Conservation (phyloP, 2,888 invertebrate species). For the Drosophila nr. perissopoda region DNA sequence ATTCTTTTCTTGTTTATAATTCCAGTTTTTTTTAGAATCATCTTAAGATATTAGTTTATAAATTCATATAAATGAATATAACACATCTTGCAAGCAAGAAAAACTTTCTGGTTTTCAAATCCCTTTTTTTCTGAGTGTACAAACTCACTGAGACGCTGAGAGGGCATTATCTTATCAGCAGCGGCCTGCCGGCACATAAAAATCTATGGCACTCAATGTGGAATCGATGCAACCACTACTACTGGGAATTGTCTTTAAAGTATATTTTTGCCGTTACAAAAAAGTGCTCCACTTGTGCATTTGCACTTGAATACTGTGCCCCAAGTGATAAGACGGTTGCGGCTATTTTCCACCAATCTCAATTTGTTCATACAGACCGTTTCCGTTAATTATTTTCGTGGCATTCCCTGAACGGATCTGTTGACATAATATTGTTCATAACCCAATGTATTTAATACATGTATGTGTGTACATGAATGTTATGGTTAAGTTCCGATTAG, state of each 20-base stretch:
- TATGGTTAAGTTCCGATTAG: not conserved
- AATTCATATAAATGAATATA: not conserved
- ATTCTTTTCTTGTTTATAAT: not conserved
- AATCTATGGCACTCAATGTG: constrained; percentile 40
- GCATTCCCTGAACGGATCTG: constrained; percentile 8
- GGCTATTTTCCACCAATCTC: constrained; percentile 62
- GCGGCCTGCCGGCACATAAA: constrained; percentile 14
- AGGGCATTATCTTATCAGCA: constrained; percentile 71
- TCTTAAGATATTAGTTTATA: not conserved
- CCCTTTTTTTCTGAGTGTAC: not conserved
- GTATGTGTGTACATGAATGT: not conserved
- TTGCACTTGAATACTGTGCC: constrained; percentile 75
- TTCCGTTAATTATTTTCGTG: constrained; percentile 48
- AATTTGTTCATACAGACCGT: constrained; percentile 55
- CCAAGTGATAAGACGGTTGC: constrained; percentile 49
- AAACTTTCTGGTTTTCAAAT: not conserved
- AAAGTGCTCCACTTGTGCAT: constrained; percentile 59
- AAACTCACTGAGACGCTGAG: not conserved
- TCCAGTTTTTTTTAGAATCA: not conserved
- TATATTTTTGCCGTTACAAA: constrained; percentile 22
- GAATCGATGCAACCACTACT: constrained; percentile 40
- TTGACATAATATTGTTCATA: constrained; percentile 7
- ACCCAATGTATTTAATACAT: not conserved
- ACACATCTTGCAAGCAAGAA: not conserved
- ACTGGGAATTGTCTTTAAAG: constrained; percentile 26